These are phyloP conservation scores for Onychomys torridus DNA, from an alignment of 2,797 vertebrate species.

Conservation along the genomic window DNA sequence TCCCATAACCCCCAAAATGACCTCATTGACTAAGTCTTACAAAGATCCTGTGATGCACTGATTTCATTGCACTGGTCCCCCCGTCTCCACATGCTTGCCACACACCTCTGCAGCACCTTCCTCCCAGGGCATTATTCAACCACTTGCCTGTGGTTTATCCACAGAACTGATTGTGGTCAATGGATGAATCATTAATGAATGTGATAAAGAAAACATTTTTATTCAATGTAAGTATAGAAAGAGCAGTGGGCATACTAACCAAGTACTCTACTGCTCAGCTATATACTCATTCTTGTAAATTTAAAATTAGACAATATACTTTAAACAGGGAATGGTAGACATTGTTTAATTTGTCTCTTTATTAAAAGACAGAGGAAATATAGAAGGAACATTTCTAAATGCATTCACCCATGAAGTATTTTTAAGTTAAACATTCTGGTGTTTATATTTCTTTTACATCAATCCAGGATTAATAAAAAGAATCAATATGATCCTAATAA, in stretches of 20 bases:
- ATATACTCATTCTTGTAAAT: neutral
- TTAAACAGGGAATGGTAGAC: neutral
- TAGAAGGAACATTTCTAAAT: neutral
- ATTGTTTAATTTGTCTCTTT: neutral
- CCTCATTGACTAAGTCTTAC: neutral
- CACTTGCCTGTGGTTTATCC: neutral
- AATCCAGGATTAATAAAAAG: neutral
- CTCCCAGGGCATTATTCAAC: neutral
- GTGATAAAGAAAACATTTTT: neutral
- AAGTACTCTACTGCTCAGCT: neutral
- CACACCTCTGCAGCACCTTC: neutral
- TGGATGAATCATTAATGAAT: neutral
- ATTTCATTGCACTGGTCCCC: neutral
- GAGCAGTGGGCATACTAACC: too few species aligned
- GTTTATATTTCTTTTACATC: constrained; percentile 33
- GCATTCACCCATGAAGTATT: neutral
- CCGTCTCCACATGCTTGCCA: neutral
- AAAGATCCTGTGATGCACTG: neutral
- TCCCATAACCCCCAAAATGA: neutral
- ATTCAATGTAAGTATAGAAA: neutral
- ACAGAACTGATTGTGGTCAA: neutral
- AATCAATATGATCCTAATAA: neutral
- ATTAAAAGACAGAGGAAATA: neutral
- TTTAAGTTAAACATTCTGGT: neutral
- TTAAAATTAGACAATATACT: neutral